Evolutionary conservation across 1,140 invertebrate genomes (phyloP).

Genomic region (Drosophila malerkotliana): DNA sequence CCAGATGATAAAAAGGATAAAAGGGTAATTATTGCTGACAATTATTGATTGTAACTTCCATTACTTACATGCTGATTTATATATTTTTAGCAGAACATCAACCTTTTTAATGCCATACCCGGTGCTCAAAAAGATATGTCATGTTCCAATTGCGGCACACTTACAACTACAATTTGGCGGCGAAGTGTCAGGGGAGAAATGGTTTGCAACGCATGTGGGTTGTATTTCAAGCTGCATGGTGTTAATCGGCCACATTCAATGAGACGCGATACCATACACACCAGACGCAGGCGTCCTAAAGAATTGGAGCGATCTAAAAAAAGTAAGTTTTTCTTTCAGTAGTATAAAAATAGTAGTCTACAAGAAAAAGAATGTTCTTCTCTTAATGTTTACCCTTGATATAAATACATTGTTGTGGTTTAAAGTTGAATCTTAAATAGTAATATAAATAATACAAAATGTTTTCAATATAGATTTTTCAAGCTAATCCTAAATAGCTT

Average conservation of each 20-base stretch:
- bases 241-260: slow-evolving; percentile 96
- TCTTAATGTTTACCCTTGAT: background rate
- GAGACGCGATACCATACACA: slow-evolving; percentile 98
- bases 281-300: slow-evolving; percentile 94
- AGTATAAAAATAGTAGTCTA: too few species aligned
- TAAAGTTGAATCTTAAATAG: too few species aligned
- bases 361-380: too few species aligned
- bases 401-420: background rate
- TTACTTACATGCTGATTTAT: background rate
- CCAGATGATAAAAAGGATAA: slow-evolving; percentile 66
- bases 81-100: slow-evolving; percentile 40
- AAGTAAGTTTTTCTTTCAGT: slow-evolving; percentile 57
- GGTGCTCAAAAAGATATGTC: slow-evolving; percentile 88
- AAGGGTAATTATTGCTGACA: slow-evolving; percentile 34
- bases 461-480: background rate
- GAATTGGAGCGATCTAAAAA: slow-evolving; percentile 86
- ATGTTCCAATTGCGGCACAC: slow-evolving; percentile 93
- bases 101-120: slow-evolving; percentile 52
- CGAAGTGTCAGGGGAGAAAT: slow-evolving; percentile 94
- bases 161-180: slow-evolving; percentile 96
- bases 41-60: background rate
- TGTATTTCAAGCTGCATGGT: slow-evolving; percentile 96
- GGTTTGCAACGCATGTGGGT: slow-evolving; percentile 97
- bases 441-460: background rate
- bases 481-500: background rate